Evolutionary conservation across 92 coral and sea anemone genomes (phyloP).

Genomic region (Meandrina meandrites): DNA sequence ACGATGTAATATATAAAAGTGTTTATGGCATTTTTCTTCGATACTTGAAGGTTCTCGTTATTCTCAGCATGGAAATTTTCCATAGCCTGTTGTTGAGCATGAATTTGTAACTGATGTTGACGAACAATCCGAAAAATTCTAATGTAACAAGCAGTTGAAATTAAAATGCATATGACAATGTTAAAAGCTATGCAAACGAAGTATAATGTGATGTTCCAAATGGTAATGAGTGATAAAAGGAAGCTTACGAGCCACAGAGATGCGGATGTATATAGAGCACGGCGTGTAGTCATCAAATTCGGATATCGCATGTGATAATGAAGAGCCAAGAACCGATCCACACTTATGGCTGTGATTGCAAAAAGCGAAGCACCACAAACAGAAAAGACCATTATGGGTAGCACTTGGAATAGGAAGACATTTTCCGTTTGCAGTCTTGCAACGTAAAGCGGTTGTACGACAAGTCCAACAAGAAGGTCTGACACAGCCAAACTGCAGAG

Average conservation of each 20-base stretch:
- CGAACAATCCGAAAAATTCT: not conserved
- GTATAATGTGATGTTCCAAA: not conserved
- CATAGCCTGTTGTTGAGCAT: not conserved
- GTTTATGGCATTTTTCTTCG: not conserved
- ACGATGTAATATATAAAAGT: constrained; percentile 4
- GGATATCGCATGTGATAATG: constrained; percentile 17
- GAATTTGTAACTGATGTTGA: not conserved
- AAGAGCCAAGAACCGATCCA: not conserved
- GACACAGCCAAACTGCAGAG: not conserved
- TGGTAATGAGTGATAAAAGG: not conserved
- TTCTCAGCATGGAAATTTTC: not conserved
- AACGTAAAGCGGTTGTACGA: not conserved
- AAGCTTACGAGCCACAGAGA: not conserved
- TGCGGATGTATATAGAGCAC: not conserved
- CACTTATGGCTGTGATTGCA: not conserved
- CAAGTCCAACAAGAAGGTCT: not conserved
- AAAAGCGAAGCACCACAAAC: not conserved
- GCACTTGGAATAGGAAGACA: not conserved
- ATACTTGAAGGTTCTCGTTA: not conserved
- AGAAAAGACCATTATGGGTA: not conserved
- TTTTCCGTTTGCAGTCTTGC: not conserved
- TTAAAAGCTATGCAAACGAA: not conserved
- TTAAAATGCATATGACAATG: not conserved
- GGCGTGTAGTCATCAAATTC: not conserved
- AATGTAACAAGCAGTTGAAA: not conserved